Percentiles rank a stretch among this genome's conserved stretches.
These are phyloP conservation scores for Mallotus villosus DNA, from an alignment of 2,797 vertebrate genomes.

Conservation along the genomic window DNA sequence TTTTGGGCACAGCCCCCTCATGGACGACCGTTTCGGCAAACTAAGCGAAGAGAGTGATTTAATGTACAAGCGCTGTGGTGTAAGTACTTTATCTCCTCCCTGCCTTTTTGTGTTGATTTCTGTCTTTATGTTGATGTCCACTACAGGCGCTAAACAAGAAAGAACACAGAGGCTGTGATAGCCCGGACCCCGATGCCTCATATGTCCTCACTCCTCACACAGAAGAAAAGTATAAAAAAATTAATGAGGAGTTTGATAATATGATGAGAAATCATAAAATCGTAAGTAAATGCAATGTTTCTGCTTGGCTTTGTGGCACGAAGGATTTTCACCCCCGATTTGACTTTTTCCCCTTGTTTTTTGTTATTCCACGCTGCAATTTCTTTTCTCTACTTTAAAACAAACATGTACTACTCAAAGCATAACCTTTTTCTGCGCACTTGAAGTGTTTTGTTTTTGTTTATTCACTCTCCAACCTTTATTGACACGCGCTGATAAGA, in stretches of 20 bases:
- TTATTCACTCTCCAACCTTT: slow-evolving; percentile 62
- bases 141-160: slow-evolving; percentile 99
- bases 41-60: slow-evolving; percentile 99
- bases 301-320: slow-evolving; percentile 83
- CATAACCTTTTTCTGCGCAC: slow-evolving; percentile 48
- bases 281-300: slow-evolving; percentile 83
- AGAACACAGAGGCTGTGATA: slow-evolving; percentile 99
- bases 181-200: slow-evolving; percentile 98
- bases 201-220: slow-evolving; percentile 99
- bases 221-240: slow-evolving; percentile 99
- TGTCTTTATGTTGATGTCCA: slow-evolving; percentile 98
- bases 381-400: slow-evolving; percentile 64
- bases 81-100: slow-evolving; percentile 94
- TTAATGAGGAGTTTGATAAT: slow-evolving; percentile 99
- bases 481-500: slow-evolving; percentile 76
- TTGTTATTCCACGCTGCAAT: slow-evolving; percentile 58
- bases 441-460: slow-evolving; percentile 58
- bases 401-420: slow-evolving; percentile 44
- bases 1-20: slow-evolving; percentile 99
- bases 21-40: slow-evolving; percentile 99
- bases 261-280: slow-evolving; percentile 99
- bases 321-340: slow-evolving; percentile 65
- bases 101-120: slow-evolving; percentile 98
- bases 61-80: slow-evolving; percentile 99
- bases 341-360: slow-evolving; percentile 55